Percentiles rank a stretch among this genome's conserved stretches.
Evolutionary conservation across 2,888 invertebrate genomes (phyloP).

Genomic region (Apotomis betuletana): DNA sequence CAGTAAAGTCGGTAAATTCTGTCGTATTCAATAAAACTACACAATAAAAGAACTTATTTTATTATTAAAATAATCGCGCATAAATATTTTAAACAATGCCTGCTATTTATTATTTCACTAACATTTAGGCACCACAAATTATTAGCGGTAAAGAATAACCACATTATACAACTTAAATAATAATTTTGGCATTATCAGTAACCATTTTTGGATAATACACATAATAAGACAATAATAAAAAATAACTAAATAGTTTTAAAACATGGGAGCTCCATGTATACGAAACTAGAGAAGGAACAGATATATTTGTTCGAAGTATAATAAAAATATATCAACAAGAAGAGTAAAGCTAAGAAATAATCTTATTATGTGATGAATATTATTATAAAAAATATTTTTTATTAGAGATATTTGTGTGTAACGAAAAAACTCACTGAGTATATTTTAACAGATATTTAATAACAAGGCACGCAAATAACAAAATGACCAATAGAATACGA

Average conservation of each 20-base stretch:
- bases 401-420: too few species aligned
- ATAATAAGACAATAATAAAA: constrained; percentile 3
- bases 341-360: constrained; percentile 2
- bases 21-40: neutral
- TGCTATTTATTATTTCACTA: neutral
- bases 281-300: constrained; percentile 8
- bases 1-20: too few species aligned
- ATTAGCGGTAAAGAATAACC: constrained; percentile 8
- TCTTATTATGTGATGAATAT: constrained; percentile 7
- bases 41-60: neutral
- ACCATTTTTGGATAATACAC: constrained; percentile 11
- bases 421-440: too few species aligned
- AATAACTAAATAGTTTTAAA: neutral
- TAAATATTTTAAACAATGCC: neutral
- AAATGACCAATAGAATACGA: too few species aligned
- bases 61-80: neutral
- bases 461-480: too few species aligned
- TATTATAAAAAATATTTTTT: neutral
- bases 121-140: neutral
- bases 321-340: neutral
- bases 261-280: neutral
- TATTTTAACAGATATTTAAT: too few species aligned
- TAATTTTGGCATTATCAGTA: constrained; percentile 35
- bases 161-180: constrained; percentile 27
- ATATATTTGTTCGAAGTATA: constrained; percentile 4